These are phyloP conservation scores for Myodes glareolus DNA, from an alignment of 2,113 vertebrate species.

Conservation along the genomic window DNA sequence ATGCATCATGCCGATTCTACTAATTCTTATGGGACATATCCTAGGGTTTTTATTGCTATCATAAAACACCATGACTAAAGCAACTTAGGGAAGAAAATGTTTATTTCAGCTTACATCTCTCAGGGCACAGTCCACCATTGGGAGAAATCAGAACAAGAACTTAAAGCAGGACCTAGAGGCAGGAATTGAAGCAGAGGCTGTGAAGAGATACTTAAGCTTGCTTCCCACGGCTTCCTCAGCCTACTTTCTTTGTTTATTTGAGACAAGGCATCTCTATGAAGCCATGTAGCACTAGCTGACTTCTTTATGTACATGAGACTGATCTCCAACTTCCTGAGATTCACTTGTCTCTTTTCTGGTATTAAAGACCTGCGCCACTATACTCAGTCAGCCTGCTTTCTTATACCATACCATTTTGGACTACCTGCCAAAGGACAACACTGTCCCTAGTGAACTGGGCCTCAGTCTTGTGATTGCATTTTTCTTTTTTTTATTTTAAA, in stretches of 20 bases:
- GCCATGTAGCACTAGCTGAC: not conserved
- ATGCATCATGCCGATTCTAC: too few species aligned
- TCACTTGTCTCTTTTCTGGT: not conserved
- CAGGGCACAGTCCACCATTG: not conserved
- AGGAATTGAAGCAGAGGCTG: not conserved
- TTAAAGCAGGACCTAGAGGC: not conserved
- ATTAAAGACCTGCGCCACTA: not conserved
- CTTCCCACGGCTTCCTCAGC: not conserved
- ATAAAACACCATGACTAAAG: not conserved
- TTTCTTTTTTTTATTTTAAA: too few species aligned
- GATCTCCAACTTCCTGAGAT: not conserved
- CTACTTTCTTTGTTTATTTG: not conserved
- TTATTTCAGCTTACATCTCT: not conserved
- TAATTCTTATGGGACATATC: not conserved
- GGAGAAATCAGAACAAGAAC: not conserved
- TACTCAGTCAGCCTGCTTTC: not conserved
- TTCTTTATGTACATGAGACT: not conserved
- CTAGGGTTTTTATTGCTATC: not conserved
- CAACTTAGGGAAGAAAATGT: not conserved
- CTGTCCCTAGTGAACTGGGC: not conserved
- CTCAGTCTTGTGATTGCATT: not conserved
- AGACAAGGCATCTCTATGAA: not conserved
- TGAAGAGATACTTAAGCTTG: not conserved
- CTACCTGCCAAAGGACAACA: not conserved
- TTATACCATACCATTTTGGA: not conserved